These are phyloP conservation scores for Micronycteris hirsuta DNA, from an alignment of 2,113 vertebrate species.

Conservation along the genomic window DNA sequence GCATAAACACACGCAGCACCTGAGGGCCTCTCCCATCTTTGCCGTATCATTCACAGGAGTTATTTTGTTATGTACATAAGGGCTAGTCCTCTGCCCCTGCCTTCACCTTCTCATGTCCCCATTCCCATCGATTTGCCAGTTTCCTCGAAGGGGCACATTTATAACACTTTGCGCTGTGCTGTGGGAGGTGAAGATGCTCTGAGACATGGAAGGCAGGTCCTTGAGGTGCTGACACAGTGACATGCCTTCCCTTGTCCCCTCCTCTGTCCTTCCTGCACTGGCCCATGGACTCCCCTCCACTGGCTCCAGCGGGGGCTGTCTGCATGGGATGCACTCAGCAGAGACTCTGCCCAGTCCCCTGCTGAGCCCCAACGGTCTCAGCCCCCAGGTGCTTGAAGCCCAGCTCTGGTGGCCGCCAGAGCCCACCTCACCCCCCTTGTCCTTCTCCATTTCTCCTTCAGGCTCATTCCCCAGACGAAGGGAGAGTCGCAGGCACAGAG, in stretches of 20 bases:
- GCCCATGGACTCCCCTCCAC: rapidly evolving
- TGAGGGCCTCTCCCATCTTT: background rate
- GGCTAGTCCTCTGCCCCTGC: background rate
- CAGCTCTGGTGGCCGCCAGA: background rate
- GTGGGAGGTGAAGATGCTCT: background rate
- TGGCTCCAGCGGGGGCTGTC: background rate
- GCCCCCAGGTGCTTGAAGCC: no score
- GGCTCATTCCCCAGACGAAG: background rate
- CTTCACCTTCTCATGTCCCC: background rate
- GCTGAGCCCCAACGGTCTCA: background rate
- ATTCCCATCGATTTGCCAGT: background rate
- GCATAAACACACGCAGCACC: background rate
- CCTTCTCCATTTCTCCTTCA: background rate
- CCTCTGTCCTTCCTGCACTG: no score
- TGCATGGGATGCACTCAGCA: background rate
- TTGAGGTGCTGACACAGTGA: background rate
- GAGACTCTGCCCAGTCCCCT: background rate
- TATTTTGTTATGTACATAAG: background rate
- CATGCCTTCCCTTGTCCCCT: background rate
- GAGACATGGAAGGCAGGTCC: background rate
- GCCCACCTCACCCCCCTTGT: background rate
- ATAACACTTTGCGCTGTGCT: no score
- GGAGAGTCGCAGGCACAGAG: background rate
- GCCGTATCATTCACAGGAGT: background rate
- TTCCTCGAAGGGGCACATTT: background rate